These are phyloP conservation scores for Penaeus japonicus DNA, from an alignment of 1,140 invertebrate genomes.

Conservation along the genomic window DNA sequence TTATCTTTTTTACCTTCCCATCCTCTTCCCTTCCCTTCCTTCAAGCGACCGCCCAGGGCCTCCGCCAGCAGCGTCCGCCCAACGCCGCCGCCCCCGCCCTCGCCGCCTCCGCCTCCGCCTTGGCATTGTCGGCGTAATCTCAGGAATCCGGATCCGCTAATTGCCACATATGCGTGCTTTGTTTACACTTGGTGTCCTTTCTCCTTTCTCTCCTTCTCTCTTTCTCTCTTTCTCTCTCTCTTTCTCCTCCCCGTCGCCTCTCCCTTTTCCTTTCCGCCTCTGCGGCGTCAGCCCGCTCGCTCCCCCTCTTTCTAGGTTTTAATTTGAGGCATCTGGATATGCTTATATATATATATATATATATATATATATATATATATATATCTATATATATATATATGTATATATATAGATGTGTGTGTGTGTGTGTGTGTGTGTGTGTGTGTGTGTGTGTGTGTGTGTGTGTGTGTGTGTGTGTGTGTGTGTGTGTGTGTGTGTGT, in stretches of 20 bases:
- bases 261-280: neutral
- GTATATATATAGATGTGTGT: too few relatives aligned
- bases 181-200: neutral
- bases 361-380: too few relatives aligned
- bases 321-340: too few relatives aligned
- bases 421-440: neutral
- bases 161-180: neutral
- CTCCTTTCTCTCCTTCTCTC: neutral
- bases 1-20: neutral
- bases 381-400: too few relatives aligned
- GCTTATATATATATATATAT: too few relatives aligned
- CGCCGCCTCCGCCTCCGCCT: neutral
- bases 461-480: neutral
- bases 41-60: neutral
- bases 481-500: neutral
- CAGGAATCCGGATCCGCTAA: too few relatives aligned
- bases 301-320: neutral
- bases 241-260: neutral
- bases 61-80: too few relatives aligned
- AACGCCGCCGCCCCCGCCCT: neutral
- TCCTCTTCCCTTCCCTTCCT: neutral
- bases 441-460: neutral
- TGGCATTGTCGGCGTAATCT: too few relatives aligned
- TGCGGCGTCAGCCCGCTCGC: neutral
- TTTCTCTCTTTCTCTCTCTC: neutral